Evolutionary conservation across 2,888 invertebrate species (phyloP), one percentile per base, ranked within the genome.

Genomic region (Tachina lurida): DNA sequence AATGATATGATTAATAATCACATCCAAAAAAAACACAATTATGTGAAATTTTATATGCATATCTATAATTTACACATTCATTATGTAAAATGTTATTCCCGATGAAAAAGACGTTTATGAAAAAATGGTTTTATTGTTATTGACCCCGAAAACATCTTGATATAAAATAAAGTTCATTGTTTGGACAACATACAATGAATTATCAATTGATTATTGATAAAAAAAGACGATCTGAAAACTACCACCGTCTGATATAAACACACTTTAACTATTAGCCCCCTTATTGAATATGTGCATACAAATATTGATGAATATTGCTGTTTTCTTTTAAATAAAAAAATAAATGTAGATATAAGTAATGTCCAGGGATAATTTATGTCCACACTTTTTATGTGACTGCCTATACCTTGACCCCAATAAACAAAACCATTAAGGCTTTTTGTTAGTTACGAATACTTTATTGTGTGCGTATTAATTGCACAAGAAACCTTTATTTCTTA

Each of bases 41-140:
- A 43, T 39, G 3, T 60, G 19, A 8, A 63, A 19, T 3, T 45
- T 45, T 65, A 47, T 31, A 65, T 45, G 1, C 22, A 13, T 47
- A 22, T 10, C 9, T 41, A 22, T 22, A 77, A 19, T 68, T 47
- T 58, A 67, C 67, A 67, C 15, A 49, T 49, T 49, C 62, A 52
- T 52, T 63, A 49, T 70, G 52, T 10, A 22, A 41, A 49, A 31
- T 31, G 58, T 68, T 68, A 47, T 47, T 19, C 1, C 17, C 45
- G 31, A 13, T 39, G 15, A 45, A 65, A 45, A 65, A 79, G 62
- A 73, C 63, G 54, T 79, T 79, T 70, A 71, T 70, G 56, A 39
- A 39, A 45, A 71, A 63, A 63, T 79, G 79, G 79, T 79, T 79
- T 79, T 79, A 79, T 79, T 65, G 79, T 79, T 79, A 78, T 70